These are phyloP conservation scores for Amphipoea oculea DNA, from an alignment of 2,888 invertebrate genomes.

Conservation along the genomic window DNA sequence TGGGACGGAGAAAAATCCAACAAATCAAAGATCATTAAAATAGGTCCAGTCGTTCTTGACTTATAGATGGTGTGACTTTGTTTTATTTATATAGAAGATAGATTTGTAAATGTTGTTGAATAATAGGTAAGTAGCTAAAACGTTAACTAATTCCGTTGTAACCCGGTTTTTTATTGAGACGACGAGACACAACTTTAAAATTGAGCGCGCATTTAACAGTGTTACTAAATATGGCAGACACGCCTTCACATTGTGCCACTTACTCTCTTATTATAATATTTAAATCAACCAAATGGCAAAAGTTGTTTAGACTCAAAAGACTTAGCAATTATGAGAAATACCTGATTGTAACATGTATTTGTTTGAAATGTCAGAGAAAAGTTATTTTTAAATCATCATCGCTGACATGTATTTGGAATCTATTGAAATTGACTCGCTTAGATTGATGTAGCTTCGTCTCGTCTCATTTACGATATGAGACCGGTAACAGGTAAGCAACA, in stretches of 20 bases:
- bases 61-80: neutral
- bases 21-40: too few relatives aligned
- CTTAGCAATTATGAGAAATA: slow-evolving; percentile 17
- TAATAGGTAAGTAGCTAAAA: neutral
- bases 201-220: slow-evolving; percentile 2
- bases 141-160: neutral
- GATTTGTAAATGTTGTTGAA: neutral
- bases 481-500: slow-evolving; percentile 25
- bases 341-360: slow-evolving; percentile 5
- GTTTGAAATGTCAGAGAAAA: slow-evolving; percentile 6
- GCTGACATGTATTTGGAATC: neutral
- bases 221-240: slow-evolving; percentile 35
- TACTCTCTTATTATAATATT: slow-evolving; percentile 26
- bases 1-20: too few relatives aligned
- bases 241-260: slow-evolving; percentile 39
- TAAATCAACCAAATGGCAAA: slow-evolving; percentile 38
- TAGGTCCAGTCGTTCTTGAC: too few relatives aligned
- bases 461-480: slow-evolving; percentile 17
- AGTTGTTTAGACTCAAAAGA: slow-evolving; percentile 36
- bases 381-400: neutral
- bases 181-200: slow-evolving; percentile 3
- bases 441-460: neutral
- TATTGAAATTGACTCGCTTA: neutral
- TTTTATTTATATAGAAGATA: neutral
- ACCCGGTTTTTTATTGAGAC: slow-evolving; percentile 2